Conservation (phyloP, 2,113 vertebrate species). For the Macquaria ambigua region DNA sequence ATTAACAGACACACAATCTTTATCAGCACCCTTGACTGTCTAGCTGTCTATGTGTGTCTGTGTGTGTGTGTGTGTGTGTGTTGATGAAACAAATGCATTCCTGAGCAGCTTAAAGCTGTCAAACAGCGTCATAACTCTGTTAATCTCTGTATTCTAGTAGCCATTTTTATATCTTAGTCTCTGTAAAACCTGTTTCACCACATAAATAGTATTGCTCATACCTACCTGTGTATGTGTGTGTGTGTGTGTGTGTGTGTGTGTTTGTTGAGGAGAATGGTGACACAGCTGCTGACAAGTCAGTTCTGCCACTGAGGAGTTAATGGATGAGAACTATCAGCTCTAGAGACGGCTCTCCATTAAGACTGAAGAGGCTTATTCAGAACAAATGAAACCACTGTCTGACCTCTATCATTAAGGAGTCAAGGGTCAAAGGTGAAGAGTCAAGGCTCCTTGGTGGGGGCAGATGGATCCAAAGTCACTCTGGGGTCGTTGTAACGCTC, state of each 20-base stretch:
- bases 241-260: slow-evolving; percentile 3
- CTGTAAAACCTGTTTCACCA: slow-evolving; percentile 64
- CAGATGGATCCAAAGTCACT: slow-evolving; percentile 11
- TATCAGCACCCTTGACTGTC: slow-evolving; percentile 59
- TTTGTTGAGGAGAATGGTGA: neutral
- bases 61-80: slow-evolving; percentile 8
- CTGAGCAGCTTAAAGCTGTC: slow-evolving; percentile 62
- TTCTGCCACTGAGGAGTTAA: slow-evolving; percentile 26
- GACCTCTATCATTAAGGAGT: slow-evolving; percentile 39
- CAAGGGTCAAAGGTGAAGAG: slow-evolving; percentile 43
- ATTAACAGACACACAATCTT: slow-evolving; percentile 48
- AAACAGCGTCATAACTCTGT: slow-evolving; percentile 17
- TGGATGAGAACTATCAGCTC: slow-evolving; percentile 21
- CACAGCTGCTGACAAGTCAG: slow-evolving; percentile 41
- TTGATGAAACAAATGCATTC: slow-evolving; percentile 64
- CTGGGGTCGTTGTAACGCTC: neutral
- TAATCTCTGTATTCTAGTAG: slow-evolving; percentile 12
- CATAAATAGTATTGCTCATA: slow-evolving; percentile 31
- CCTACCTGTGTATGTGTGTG: neutral
- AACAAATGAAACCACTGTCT: slow-evolving; percentile 43
- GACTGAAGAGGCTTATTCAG: slow-evolving; percentile 39
- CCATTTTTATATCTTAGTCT: neutral
- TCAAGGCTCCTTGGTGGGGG: slow-evolving; percentile 10
- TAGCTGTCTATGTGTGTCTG: neutral
- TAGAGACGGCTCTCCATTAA: slow-evolving; percentile 25